Base-by-base conservation (phyloP, 53 echinoderm and acorn worm species). In the Henricia sp. region DNA sequence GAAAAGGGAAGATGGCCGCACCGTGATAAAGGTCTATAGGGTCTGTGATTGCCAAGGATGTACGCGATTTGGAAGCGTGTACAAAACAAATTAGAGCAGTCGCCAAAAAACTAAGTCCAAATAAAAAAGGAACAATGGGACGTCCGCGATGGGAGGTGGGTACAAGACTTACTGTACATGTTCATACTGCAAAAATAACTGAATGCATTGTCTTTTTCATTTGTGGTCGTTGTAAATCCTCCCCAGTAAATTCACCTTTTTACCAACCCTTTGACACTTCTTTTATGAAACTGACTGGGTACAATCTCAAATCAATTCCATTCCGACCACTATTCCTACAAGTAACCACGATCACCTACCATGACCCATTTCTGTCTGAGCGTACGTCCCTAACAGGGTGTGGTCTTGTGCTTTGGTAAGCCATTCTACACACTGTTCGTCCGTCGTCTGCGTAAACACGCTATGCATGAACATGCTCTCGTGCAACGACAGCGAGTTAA, bases 321-420 rank as follows among this genome's bases (percentile, higher is more conserved):
- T 16, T 21, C 44, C 44, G 6, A 6, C 44, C 44, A 6, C 44
- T 13, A 6, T 13, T 9, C 44, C 44, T 13, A 44, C 44, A 9
- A 6, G 6, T 21, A 53, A 17, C 19, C 9, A 58, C 58, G 9
- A 26, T 5, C 4, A 58, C 88, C 51, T 74, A 97, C 97, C 97
- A 71, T 97, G 97, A 25, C 97, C 97, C 77, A 97, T 66, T 68
- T 97, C 97, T 69, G 97, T 97, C 70, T 97, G 97, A 17, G 92
- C 97, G 41, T 97, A 97, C 11, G 97, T 97, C 36, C 97, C 97
- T 8, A 94, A 88, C 20, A 97, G 44, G 34, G 88, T 88, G 75
- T 90, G 88, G 27, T 77, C 86, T 40, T 89, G 92, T 4, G 92
- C 90, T 44, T 30, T 59, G 63, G 75, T 51, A 27, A 87, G 54